These are phyloP conservation scores for Mellilla xanthometata DNA, from an alignment of 2,888 invertebrate genomes.

Conservation along the genomic window DNA sequence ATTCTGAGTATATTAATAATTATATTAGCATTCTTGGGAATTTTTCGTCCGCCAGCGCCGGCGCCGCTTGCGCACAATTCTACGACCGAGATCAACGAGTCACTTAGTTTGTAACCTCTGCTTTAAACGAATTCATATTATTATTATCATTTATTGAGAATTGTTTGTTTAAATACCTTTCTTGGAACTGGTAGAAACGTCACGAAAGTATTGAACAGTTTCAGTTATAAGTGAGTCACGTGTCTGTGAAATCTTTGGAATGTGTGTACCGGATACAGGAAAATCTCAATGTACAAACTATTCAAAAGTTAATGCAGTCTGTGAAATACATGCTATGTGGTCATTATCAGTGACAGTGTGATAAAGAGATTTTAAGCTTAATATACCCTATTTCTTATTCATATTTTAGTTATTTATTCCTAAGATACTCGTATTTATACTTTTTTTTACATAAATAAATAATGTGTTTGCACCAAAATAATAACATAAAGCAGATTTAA, in stretches of 20 bases:
- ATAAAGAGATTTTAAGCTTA: too few relatives aligned
- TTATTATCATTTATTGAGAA: slow-evolving; percentile 21
- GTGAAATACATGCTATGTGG: too few relatives aligned
- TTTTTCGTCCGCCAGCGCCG: slow-evolving; percentile 38
- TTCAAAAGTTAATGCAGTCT: too few relatives aligned
- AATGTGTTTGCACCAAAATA: too few relatives aligned
- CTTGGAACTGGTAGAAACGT: slow-evolving; percentile 15
- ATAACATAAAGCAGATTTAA: too few relatives aligned
- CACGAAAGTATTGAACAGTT: slow-evolving; percentile 8
- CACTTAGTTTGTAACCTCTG: slow-evolving; percentile 22
- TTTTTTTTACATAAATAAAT: too few relatives aligned
- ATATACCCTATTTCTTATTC: too few relatives aligned
- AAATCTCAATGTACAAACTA: background rate
- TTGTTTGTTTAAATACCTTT: slow-evolving; percentile 21
- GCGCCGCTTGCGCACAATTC: slow-evolving; percentile 32
- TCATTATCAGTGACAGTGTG: too few relatives aligned
- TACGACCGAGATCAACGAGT: slow-evolving; percentile 28
- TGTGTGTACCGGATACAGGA: slow-evolving; percentile 1
- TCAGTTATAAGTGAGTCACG: slow-evolving; percentile 8
- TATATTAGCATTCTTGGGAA: slow-evolving; percentile 50
- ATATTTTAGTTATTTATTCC: too few relatives aligned
- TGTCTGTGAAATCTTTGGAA: background rate
- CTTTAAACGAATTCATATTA: slow-evolving; percentile 23
- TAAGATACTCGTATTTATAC: too few relatives aligned
- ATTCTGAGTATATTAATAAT: slow-evolving; percentile 37